A percentile compares a stretch with the other conserved stretches of the same genome.
phyloP scores from a whole-genome alignment of 2,888 invertebrate genomes.

The Xestia sexstrigata region DNA sequence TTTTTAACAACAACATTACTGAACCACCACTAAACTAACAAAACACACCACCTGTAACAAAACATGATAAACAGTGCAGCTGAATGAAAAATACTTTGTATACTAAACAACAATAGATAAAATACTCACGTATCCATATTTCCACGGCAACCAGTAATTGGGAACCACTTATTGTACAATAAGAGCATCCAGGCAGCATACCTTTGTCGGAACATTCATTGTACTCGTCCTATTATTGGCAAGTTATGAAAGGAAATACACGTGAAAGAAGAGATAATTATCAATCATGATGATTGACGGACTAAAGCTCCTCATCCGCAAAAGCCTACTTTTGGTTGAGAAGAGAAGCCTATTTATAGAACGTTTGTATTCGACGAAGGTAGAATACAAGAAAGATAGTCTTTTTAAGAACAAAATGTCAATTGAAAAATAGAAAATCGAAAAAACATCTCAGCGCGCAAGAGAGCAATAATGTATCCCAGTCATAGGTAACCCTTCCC shows the following conservation, averaged over 20 bases:
- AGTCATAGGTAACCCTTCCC: neutral
- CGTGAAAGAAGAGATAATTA: constrained; percentile 57
- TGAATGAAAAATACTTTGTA: constrained; percentile 49
- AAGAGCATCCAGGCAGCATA: constrained; percentile 49
- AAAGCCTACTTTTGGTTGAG: constrained; percentile 18
- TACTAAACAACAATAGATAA: constrained; percentile 49
- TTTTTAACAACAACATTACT: neutral
- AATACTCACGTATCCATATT: constrained; percentile 55
- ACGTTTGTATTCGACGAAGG: neutral
- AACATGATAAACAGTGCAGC: constrained; percentile 17
- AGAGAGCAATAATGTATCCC: constrained; percentile 7
- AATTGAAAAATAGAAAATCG: neutral
- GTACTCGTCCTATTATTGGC: constrained; percentile 51
- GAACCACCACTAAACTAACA: neutral
- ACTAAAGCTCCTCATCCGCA: constrained; percentile 32
- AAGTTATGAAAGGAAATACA: constrained; percentile 60
- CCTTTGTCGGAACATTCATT: constrained; percentile 61
- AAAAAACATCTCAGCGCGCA: neutral
- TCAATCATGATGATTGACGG: constrained; percentile 40
- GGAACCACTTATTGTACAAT: constrained; percentile 63
- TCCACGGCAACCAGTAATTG: constrained; percentile 65
- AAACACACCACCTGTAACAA: neutral
- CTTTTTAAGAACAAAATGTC: constrained; percentile 3
- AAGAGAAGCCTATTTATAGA: constrained; percentile 16
- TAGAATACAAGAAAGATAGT: neutral